Conservation (phyloP, 2,797 vertebrate species). For the Fringilla coelebs region DNA sequence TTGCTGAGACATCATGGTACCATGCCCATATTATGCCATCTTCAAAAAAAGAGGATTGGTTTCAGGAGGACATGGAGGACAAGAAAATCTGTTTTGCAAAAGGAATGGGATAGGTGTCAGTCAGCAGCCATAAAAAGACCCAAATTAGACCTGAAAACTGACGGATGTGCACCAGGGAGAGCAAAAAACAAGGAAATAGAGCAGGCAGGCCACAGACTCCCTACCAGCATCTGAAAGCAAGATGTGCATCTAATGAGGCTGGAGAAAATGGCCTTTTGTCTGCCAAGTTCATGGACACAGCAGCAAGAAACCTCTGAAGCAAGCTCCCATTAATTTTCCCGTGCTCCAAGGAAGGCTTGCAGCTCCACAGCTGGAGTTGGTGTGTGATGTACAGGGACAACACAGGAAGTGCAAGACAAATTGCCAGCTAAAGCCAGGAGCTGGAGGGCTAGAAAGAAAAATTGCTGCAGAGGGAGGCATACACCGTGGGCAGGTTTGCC, state of each 20-base stretch:
- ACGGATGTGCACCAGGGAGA: neutral
- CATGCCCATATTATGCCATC: neutral
- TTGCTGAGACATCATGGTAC: neutral
- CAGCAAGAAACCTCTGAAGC: neutral
- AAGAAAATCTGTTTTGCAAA: neutral
- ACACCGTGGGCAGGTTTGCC: neutral
- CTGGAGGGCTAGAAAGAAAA: neutral
- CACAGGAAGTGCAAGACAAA: neutral
- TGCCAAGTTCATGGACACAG: neutral
- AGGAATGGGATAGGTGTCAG: neutral
- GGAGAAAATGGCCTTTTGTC: neutral
- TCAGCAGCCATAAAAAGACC: neutral
- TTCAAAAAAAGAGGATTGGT: neutral
- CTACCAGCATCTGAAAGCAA: neutral
- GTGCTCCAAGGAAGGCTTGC: neutral
- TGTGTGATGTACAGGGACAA: neutral
- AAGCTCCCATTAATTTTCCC: neutral
- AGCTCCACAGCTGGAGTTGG: neutral
- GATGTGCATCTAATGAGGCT: neutral
- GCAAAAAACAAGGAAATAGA: neutral
- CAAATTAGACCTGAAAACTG: neutral
- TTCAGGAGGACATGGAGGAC: neutral
- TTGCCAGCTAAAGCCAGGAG: neutral
- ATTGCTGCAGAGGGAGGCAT: neutral
- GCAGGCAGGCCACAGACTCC: neutral